phyloP scores from a whole-genome alignment of 2,888 invertebrate species.

The Meghimatium bilineatum region DNA sequence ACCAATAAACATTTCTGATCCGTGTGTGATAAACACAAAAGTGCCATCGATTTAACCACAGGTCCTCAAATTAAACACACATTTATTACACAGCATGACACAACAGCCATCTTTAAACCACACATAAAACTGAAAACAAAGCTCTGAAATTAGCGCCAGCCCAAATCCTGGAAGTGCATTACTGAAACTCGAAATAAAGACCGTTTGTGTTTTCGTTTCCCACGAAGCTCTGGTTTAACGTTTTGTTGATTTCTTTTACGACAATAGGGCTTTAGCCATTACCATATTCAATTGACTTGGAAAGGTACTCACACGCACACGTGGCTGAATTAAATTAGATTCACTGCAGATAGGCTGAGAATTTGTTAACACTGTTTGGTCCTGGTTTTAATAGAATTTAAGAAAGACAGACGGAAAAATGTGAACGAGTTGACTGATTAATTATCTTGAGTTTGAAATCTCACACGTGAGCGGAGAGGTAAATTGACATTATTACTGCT shows the following conservation, averaged over 20 bases:
- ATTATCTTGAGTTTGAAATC: slow-evolving; percentile 1
- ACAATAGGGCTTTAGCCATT: not conserved
- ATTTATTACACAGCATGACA: not conserved
- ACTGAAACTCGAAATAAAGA: not conserved
- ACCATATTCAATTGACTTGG: not conserved
- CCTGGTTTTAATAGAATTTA: not conserved
- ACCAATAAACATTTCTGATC: no score
- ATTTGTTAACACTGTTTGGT: not conserved
- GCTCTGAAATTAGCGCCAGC: not conserved
- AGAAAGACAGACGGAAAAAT: not conserved
- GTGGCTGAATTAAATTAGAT: not conserved
- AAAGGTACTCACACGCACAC: slow-evolving; percentile 14
- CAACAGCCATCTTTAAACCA: slow-evolving; percentile 11
- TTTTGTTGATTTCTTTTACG: no score
- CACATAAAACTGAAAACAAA: not conserved
- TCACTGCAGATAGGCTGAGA: not conserved
- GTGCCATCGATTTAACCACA: not conserved
- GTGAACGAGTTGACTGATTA: not conserved
- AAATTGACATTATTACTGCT: slow-evolving; percentile 14
- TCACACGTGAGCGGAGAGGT: not conserved
- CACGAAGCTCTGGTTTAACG: not conserved
- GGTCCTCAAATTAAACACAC: not conserved
- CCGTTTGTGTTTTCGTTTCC: not conserved
- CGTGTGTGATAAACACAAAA: not conserved
- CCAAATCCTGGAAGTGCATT: not conserved